Base-by-base conservation (phyloP, 2,113 vertebrate species). In the Potamarius usumacintae region DNA sequence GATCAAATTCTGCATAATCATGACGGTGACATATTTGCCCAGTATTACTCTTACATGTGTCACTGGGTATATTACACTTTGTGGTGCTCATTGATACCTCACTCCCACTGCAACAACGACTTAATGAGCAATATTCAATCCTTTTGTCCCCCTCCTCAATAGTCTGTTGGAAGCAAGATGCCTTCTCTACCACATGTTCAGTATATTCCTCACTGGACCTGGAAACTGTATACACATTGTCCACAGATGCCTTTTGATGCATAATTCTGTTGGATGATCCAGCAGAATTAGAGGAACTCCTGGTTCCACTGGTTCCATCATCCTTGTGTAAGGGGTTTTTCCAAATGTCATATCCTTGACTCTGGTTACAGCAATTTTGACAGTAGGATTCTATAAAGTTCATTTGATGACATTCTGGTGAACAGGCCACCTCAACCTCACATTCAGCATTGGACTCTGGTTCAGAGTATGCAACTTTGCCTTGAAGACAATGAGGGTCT, bases 271-370 rank as follows among this genome's bases (percentile, higher is more conserved):
- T 93, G 30, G 96, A 95, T 42, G 96, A 96, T 0, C 94, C 92
- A 89, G 95, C 96, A 71, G 95, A 96, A 58, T 94, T 94, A 0
- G 96, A 94, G 0, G 94, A 95, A 1, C 88, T 94, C 0, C 92
- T 90, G 34, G 87, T 87, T n/a, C 86, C 90, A 79, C 93, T 90
- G 42, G 87, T 86, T n/a, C 85, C 89, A 79, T 82, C 83, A 55
- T 91, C 86, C 5, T 91, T 93, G 15, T 94, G 93, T 87, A 95
- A 83, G 17, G 96, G 96, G 48, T 96, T 98, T 87, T 95, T 97
- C 97, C 97, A 97, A 4, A 96, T 96, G 89, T 98, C 95, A 11
- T 95, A 96, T 69, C 93, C 93, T 71, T 92, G 94, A 87, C 91
- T 93, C 58, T 92, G 94, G 88, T 91, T 91, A 65, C 94, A 94